Evolutionary conservation across 37 sponge, comb jelly and placozoan species (phyloP).

Genomic region (Halisarca cf. caerulea): DNA sequence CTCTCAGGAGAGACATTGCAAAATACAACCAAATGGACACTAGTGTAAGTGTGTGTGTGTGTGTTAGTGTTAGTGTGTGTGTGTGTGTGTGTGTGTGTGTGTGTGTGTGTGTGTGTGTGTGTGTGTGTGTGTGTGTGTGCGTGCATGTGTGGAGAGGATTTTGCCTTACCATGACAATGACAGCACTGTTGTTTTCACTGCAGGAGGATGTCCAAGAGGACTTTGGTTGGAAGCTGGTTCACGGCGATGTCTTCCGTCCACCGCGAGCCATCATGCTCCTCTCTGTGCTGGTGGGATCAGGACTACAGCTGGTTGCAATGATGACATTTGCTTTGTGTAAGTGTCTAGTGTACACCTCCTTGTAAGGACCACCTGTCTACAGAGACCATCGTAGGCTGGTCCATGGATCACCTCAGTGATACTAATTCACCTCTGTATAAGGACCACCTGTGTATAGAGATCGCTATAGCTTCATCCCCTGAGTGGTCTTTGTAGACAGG

Average conservation of each 20-base stretch:
- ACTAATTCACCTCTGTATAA: too few species aligned
- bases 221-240: slow-evolving; percentile 99
- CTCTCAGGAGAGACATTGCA: slow-evolving; percentile 86
- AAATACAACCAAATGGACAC: slow-evolving; percentile 91
- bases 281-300: slow-evolving; percentile 90
- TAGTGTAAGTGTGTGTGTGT: slow-evolving; percentile 49
- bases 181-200: not conserved
- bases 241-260: slow-evolving; percentile 99
- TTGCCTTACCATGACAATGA: not conserved
- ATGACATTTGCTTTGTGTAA: slow-evolving; percentile 69
- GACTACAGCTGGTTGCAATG: slow-evolving; percentile 87
- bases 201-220: slow-evolving; percentile 99
- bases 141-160: not conserved
- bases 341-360: not conserved
- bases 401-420: too few species aligned
- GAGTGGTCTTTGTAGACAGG: too few species aligned
- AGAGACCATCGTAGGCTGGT: too few species aligned
- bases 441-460: too few species aligned
- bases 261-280: slow-evolving; percentile 89
- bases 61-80: not conserved
- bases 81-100: slow-evolving; percentile 17
- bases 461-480: too few species aligned
- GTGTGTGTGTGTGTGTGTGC: slow-evolving; percentile 46
- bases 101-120: slow-evolving; percentile 24
- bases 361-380: too few species aligned